Base-by-base conservation (phyloP, 2,113 vertebrate species). In the Balaeniceps rex region DNA sequence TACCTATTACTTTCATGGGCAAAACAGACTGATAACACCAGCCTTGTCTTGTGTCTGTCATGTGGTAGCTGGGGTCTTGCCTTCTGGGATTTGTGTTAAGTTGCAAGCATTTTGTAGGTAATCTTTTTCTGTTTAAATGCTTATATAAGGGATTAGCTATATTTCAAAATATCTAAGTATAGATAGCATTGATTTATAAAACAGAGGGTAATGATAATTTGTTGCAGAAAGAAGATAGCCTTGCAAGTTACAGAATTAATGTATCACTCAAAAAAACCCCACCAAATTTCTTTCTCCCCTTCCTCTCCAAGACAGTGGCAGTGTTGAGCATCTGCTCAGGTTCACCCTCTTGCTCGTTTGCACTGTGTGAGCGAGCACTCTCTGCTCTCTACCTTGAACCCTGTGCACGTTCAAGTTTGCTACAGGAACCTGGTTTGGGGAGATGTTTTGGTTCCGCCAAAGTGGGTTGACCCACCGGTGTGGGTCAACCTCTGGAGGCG, bases 401-500 rank as follows among this genome's bases (percentile, higher is more conserved):
- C 28, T 28, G 12, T 3, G 6, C 19, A 22, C n/a, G 22, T 44
- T 57, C 0, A 1, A 6, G 19, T 24, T 23, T 89, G 12, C 58
- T 72, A 3, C 19, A 57, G 42, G 26, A 65, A 7, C 49, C 21
- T 63, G 34, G 0, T 66, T 4, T 74, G n/a, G 26, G 54, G 44
- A 74, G 26, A 24, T 0, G 9, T 24, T 34, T 91, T 93, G 93
- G 63, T 88, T 78, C 40, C 82, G 88, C 80, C 89, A 2, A 85
- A 90, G 90, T 40, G 69, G 86, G 82, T 77, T 80, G n/a, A n/a
- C n/a, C n/a, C n/a, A n/a, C n/a, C n/a, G n/a, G n/a, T n/a, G 63
- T 0, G 0, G 11, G 7, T 21, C 79, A 52, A 0, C 21, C 29
- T 68, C 16, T 6, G 36, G 58, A 68, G 19, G 7, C 16, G 58